Base-by-base conservation (phyloP, 2,113 vertebrate species). In the Mormoops blainvillei region DNA sequence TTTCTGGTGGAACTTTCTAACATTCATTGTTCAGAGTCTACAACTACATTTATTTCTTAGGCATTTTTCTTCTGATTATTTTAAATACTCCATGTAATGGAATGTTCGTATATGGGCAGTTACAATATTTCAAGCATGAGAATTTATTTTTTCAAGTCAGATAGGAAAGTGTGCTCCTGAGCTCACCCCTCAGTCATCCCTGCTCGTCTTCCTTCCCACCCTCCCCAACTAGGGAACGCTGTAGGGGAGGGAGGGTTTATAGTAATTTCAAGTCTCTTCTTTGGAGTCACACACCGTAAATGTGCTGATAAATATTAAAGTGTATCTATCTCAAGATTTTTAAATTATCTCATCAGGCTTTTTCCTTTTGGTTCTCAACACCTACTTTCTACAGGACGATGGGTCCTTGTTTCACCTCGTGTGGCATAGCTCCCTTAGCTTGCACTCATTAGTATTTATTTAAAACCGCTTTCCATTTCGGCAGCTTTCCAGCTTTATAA, bases 21-120 rank as follows among this genome's bases (percentile, higher is more conserved):
- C 58, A 76, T 4, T 94, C 33, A 74, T 81, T 90, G 20, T 88
- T 90, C 28, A 54, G 24, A 63, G 15, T 54, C 82, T 20, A 3
- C 86, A n/a, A 56, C 45, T 77, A 38, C 16, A 28, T 89, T 63
- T 94, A 90, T 84, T 87, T 41, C 41, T 83, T 77, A 58, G 22
- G 63, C 15, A 56, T 58, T 67, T 88, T 96, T 33, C 43, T 87
- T 95, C 74, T 74, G 41, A 52, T 95, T 96, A 67, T 84, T 96
- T 86, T 74, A 92, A 89, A 54, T 95, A 48, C 88, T 33, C 31
- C 33, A 11, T 80, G 68, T 78, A 83, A 68, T 56, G 11, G 3
- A 90, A 43, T 61, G 19, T 58, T 36, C 36, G 5, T 52, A 58
- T 45, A 4, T 41, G 48, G n/a, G 3, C 48, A 33, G 12, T 73